Evolutionary conservation across 2,797 vertebrate genomes (phyloP).

Genomic region (Molossus alvarezi): DNA sequence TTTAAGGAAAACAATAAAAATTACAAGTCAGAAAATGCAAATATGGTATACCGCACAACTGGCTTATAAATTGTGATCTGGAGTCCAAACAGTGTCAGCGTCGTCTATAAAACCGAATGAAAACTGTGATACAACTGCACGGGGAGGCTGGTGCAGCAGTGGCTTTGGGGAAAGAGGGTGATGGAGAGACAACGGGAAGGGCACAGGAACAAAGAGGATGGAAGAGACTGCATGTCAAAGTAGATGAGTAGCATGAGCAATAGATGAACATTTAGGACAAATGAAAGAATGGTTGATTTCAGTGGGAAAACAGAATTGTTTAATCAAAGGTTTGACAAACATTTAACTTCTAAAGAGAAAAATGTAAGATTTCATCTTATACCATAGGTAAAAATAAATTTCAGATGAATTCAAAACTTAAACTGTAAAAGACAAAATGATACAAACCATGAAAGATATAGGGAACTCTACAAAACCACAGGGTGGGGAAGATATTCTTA

Average conservation of each 20-base stretch:
- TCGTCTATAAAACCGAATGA: neutral
- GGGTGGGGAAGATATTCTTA: neutral
- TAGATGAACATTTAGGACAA: neutral
- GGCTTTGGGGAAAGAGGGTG: neutral
- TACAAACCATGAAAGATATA: neutral
- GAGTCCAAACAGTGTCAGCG: neutral
- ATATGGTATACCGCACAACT: neutral
- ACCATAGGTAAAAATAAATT: neutral
- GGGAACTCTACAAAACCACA: neutral
- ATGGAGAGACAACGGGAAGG: neutral
- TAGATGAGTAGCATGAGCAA: neutral
- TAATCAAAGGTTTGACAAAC: neutral
- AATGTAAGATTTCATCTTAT: slow-evolving; percentile 3
- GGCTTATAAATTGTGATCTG: neutral
- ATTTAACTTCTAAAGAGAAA: neutral
- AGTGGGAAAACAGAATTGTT: neutral
- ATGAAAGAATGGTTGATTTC: neutral
- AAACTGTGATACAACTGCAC: neutral
- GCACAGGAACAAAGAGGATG: neutral
- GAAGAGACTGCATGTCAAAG: neutral
- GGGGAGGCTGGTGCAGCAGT: neutral
- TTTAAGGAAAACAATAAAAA: neutral
- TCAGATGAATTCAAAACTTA: neutral
- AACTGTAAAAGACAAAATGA: neutral
- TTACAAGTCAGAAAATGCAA: neutral